Base-by-base conservation (phyloP, 2,113 vertebrate species). In the Nothocercus nigrocapillus region DNA sequence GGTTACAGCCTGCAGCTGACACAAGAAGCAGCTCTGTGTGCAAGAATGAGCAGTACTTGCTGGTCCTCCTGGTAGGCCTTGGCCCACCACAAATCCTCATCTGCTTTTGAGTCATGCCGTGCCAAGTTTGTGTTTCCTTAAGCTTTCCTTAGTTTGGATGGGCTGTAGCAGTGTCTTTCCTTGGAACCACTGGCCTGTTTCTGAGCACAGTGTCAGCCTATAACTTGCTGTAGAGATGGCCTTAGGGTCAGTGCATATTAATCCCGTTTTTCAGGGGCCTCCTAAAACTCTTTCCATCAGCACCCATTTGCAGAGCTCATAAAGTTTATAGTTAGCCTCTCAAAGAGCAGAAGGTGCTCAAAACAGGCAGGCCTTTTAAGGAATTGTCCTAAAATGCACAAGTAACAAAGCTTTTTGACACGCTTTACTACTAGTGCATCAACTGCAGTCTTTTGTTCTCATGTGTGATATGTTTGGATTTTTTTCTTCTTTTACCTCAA, bases 191-290 rank as follows among this genome's bases (percentile, higher is more conserved):
- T 30, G 58, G 36, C 34, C 5, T 1, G 0, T 61, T 69, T 38
- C 81, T 61, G 30, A 44, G 30, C 85, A 24, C 32, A 19, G 0
- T 14, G 34, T 4, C 34, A 22, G 22, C 6, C 34, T 85, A 14
- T 13, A 45, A 0, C 1, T 44, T 66, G 28, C 18, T 1, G 1
- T 10, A 11, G 17, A 70, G 58, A 22, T n/a, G n/a, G 3, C 15
- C 5, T 45, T 20, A 11, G 81, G 18, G 20, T 20, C 34, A 34
- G 7, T 40, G 8, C 21, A 14, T 64, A 5, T 1, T 7, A 42
- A 53, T 34, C 77, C 66, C 59, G 7, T 19, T 77, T 72, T 42
- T 45, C 15, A 62, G 73, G 24, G 45, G 32, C 67, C 45, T 15
- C 8, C 42, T 44, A 14, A 2, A 67, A 14, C 5, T 54, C 6